Evolutionary conservation across 2,888 invertebrate genomes (phyloP), one percentile per base, ranked within the genome.

Genomic region (Chirona hameri): DNA sequence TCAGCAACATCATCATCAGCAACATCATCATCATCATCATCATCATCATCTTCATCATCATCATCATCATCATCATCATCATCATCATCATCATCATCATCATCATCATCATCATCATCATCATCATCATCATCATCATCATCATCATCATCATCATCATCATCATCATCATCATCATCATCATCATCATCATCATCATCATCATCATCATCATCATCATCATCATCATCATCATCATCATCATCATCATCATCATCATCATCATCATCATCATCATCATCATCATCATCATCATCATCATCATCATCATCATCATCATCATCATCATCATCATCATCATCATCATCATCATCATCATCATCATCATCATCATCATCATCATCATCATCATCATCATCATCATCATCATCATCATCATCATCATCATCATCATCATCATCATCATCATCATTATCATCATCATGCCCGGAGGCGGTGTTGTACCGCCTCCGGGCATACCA

Each of bases 61-160:
- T 79, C 79, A n/a, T 79, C 79, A 29, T 27, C 31, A 29, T 79
- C 31, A n/a, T 29, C 79, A n/a, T 79, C 79, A 29, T n/a, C n/a
- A 27, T 79, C 31, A 29, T 79, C 79, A n/a, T 27, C 27, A 79
- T 79, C 79, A 79, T n/a, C 31, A 29, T 79, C 79, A 79, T 79
- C 79, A 79, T n/a, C 79, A 79, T 29, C 79, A 79, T 79, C 79
- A 79, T 79, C 31, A 29, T n/a, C n/a, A 27, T 29, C 79, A 79
- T 79, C 79, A 79, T 79, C 65, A 21, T 79, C 79, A 79, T n/a
- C 27, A 79, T 29, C 79, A n/a, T 79, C 27, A 29, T 29, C 79
- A 79, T n/a, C 79, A 79, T n/a, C 31, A 29, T 29, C 79, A 79
- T 79, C 79, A 27, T 79, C 31, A 79, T 29, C 79, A 27, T n/a